Evolutionary conservation across 2,797 vertebrate genomes (phyloP).

Genomic region (Diceros bicornis): DNA sequence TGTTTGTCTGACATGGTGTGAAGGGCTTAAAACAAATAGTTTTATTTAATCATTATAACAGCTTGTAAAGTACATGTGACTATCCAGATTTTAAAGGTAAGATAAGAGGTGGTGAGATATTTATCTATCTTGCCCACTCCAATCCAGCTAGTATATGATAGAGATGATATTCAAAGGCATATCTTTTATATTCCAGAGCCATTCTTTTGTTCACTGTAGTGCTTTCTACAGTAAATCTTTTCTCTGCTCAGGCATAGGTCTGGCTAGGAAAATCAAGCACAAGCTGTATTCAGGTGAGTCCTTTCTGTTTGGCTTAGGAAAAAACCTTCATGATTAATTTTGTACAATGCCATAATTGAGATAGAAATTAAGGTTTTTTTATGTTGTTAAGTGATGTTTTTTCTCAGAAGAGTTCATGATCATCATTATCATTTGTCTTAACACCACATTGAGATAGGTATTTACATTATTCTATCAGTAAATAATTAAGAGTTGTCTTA

Average conservation of each 20-base stretch:
- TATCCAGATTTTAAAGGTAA: conserved; percentile 36
- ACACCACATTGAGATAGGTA: neutral
- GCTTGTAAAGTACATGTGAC: neutral
- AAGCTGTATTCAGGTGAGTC: neutral
- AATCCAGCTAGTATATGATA: neutral
- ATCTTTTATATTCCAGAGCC: neutral
- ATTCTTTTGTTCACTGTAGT: neutral
- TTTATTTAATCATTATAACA: conserved; percentile 18
- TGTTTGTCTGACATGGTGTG: neutral
- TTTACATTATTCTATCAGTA: neutral
- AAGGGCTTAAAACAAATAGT: neutral
- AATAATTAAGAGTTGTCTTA: conserved; percentile 8
- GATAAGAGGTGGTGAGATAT: neutral
- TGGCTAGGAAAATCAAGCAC: neutral
- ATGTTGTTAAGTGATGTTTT: neutral
- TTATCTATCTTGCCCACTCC: neutral
- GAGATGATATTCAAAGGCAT: conserved; percentile 10
- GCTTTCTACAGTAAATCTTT: conserved; percentile 20
- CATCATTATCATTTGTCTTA: neutral
- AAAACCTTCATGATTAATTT: conserved; percentile 44
- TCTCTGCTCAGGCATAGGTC: neutral
- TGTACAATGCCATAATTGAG: neutral
- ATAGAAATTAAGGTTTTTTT: neutral
- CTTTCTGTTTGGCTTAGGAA: conserved; percentile 18
- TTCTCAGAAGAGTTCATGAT: conserved; percentile 3